These are phyloP conservation scores for Acleris holmiana DNA, from an alignment of 2,888 invertebrate species.

Conservation along the genomic window DNA sequence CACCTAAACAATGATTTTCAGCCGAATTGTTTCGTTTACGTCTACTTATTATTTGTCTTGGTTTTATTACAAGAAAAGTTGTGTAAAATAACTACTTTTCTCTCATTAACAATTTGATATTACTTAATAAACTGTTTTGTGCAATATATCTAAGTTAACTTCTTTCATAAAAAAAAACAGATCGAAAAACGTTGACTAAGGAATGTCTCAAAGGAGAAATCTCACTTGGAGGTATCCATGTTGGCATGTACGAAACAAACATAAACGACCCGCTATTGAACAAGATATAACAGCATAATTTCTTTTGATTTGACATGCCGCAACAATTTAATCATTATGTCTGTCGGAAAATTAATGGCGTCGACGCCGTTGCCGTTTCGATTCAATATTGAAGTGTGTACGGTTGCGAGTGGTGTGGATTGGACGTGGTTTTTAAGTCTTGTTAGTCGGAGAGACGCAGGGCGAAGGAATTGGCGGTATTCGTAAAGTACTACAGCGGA, in stretches of 20 bases:
- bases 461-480: slow-evolving; percentile 82
- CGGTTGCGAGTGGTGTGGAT: slow-evolving; percentile 50
- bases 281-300: slow-evolving; percentile 84
- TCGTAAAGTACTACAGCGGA: slow-evolving; percentile 74
- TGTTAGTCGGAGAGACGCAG: slow-evolving; percentile 62
- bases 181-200: slow-evolving; percentile 47
- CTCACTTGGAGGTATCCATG: slow-evolving; percentile 66
- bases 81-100: too few relatives aligned
- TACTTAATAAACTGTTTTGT: too few relatives aligned
- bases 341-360: slow-evolving; percentile 67
- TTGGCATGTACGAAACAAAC: slow-evolving; percentile 68
- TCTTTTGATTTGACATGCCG: slow-evolving; percentile 84
- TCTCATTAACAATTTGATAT: too few relatives aligned
- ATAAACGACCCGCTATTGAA: slow-evolving; percentile 76
- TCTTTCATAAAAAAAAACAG: background rate
- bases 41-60: too few relatives aligned
- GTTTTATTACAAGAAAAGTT: too few relatives aligned
- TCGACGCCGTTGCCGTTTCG: slow-evolving; percentile 43
- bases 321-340: slow-evolving; percentile 84
- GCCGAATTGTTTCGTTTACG: too few relatives aligned
- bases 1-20: too few relatives aligned
- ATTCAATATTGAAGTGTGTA: slow-evolving; percentile 47
- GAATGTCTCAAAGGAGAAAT: slow-evolving; percentile 67
- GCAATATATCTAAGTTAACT: too few relatives aligned
- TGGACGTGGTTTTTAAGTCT: slow-evolving; percentile 56